Evolutionary conservation across 2,888 invertebrate genomes (phyloP).

Genomic region (Lydus trimaculatus): DNA sequence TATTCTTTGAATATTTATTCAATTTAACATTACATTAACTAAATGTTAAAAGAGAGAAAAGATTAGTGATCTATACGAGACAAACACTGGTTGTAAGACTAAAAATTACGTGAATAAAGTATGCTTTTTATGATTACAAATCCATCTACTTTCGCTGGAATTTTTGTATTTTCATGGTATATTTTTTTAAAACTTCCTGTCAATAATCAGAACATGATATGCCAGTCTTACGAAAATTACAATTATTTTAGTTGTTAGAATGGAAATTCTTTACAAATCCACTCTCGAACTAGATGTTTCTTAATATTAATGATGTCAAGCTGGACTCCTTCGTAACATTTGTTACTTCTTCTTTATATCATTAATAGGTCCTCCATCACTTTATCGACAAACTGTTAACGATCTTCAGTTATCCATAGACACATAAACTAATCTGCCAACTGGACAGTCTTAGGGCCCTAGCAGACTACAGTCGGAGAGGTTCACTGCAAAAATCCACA

Average conservation of each 20-base stretch:
- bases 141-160: not conserved
- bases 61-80: not conserved
- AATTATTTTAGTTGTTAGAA: not conserved
- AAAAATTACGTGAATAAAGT: not conserved
- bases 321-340: no score
- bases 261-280: not conserved
- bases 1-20: not conserved
- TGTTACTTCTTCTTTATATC: no score
- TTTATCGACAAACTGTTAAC: no score
- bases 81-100: not conserved
- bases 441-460: no score
- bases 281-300: no score
- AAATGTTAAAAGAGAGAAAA: not conserved
- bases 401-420: no score
- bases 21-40: not conserved
- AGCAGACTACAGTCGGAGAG: no score
- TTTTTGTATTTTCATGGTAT: not conserved
- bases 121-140: not conserved
- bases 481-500: no score
- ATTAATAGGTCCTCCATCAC: no score
- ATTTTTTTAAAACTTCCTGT: not conserved
- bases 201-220: not conserved
- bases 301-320: no score
- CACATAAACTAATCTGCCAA: no score
- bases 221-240: not conserved